Base-by-base conservation (phyloP, 1,140 invertebrate species). In the Drosophila tani region DNA sequence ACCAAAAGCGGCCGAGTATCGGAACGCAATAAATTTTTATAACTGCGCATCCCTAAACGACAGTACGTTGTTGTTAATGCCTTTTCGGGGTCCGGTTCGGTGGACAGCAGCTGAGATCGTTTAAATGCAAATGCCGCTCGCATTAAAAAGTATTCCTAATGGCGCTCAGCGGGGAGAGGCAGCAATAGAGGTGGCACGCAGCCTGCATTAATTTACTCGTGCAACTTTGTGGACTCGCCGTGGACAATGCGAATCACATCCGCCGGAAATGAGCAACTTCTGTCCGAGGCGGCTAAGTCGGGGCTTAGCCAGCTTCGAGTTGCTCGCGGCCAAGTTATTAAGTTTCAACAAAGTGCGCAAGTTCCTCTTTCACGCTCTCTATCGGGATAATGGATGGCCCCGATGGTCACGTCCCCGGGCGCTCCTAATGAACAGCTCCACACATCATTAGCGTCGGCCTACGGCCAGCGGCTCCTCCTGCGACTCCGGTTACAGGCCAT, bases 121-220 rank as follows among this genome's bases (percentile, higher is more conserved):
- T 87, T 84, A 84, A 88, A 87, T 87, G 84, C 84, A 83, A 88
- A 87, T 75, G 8, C 38, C 46, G 6, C 27, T 41, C 32, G 49
- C 67, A 87, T 78, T 88, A 79, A 86, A 86, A 87, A 73, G 71
- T 70, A 56, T 83, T 79, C 82, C 79, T 80, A 87, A 83, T 83
- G 83, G 65, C 59, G 11, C 29, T n/a, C 14, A 17, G 17, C 32
- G 27, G 43, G 29, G 27, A 35, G 32, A 12, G 32, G 9, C 9
- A 11, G 32, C 0, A 35, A 9, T 35, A 11, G 19, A 14, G 29
- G 41, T 29, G 38, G 55, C 67, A 86, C 82, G 83, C 70, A 45
- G 76, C 51, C 45, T 87, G 83, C 83, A 86, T 86, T 86, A 83
- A 87, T 88, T 67, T 79, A 64, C 63, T 21, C 65, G 68, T 75